Conservation (phyloP, 2,888 invertebrate species). For the Cyrtodaria siliqua region DNA sequence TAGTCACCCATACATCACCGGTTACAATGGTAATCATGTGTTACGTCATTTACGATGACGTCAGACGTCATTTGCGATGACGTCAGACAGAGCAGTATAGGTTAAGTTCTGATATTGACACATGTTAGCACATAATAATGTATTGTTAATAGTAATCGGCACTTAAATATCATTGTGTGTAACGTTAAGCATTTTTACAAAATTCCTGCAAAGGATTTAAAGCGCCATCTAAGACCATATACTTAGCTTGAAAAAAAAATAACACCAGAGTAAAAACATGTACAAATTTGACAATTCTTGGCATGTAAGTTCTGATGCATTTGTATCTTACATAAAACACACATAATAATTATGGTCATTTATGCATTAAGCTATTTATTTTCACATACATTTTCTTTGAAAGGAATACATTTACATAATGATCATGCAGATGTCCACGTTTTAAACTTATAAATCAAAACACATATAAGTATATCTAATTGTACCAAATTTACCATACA, state of each 20-base stretch:
- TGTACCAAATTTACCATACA: constrained; percentile 18
- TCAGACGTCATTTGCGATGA: too few species aligned
- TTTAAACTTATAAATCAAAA: constrained; percentile 7
- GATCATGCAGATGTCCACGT: background rate
- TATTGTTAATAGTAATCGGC: constrained; percentile 13
- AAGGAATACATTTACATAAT: too few species aligned
- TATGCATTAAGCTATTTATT: constrained; percentile 1
- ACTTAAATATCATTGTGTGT: constrained; percentile 26
- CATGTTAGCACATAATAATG: constrained; percentile 48
- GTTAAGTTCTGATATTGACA: constrained; percentile 44
- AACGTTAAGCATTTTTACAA: constrained; percentile 41
- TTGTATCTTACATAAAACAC: constrained; percentile 7
- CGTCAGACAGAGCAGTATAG: constrained; percentile 29
- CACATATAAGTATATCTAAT: constrained; percentile 16
- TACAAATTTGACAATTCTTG: constrained; percentile 9
- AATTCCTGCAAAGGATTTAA: constrained; percentile 28
- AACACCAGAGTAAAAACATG: constrained; percentile 31
- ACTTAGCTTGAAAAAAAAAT: constrained; percentile 26
- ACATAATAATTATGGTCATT: constrained; percentile 13
- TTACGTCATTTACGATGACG: constrained; percentile 56
- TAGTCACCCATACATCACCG: constrained; percentile 9
- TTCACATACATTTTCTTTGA: too few species aligned
- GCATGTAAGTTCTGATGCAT: constrained; percentile 11
- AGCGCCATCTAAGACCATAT: constrained; percentile 28
- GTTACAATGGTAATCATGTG: constrained; percentile 45